Evolutionary conservation across 2,797 vertebrate genomes (phyloP).

Genomic region (Poeciliopsis gracilis): DNA sequence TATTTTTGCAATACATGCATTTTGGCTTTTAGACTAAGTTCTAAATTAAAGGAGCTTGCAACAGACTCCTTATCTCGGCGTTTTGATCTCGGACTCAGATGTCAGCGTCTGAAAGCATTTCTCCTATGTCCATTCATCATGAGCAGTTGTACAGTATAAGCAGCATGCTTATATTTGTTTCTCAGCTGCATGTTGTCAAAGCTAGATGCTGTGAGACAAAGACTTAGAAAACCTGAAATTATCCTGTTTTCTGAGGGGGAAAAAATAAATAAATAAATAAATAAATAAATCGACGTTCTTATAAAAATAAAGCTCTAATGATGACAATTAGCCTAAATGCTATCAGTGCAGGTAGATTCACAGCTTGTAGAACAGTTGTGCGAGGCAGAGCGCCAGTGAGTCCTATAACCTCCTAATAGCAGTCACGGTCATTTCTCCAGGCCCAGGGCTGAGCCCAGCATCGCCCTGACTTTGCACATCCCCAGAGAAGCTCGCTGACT

Average conservation of each 20-base stretch:
- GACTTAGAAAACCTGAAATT: not conserved
- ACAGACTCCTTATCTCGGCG: slow-evolving; percentile 12
- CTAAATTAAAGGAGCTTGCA: slow-evolving; percentile 31
- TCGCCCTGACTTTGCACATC: slow-evolving; percentile 80
- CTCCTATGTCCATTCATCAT: slow-evolving; percentile 17
- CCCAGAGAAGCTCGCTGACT: slow-evolving; percentile 75
- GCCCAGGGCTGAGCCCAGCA: slow-evolving; percentile 70
- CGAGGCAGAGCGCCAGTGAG: slow-evolving; percentile 48
- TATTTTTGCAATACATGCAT: slow-evolving; percentile 50
- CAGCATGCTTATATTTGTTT: slow-evolving; percentile 37
- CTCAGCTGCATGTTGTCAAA: slow-evolving; percentile 28
- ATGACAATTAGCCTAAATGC: slow-evolving; percentile 46
- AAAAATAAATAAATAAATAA: slow-evolving; percentile 4
- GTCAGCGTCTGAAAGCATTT: not conserved
- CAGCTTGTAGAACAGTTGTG: slow-evolving; percentile 59
- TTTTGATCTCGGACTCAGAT: not conserved
- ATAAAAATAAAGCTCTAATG: slow-evolving; percentile 67
- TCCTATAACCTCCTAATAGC: not conserved
- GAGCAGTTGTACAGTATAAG: slow-evolving; percentile 14
- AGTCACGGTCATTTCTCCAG: slow-evolving; percentile 54
- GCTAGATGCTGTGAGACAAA: slow-evolving; percentile 10
- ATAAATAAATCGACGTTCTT: slow-evolving; percentile 30
- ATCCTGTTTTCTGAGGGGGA: slow-evolving; percentile 18
- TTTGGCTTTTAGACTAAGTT: slow-evolving; percentile 41
- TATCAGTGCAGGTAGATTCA: slow-evolving; percentile 50